Evolutionary conservation across 2,888 invertebrate species (phyloP).

Genomic region (Cantharis flavilabris): DNA sequence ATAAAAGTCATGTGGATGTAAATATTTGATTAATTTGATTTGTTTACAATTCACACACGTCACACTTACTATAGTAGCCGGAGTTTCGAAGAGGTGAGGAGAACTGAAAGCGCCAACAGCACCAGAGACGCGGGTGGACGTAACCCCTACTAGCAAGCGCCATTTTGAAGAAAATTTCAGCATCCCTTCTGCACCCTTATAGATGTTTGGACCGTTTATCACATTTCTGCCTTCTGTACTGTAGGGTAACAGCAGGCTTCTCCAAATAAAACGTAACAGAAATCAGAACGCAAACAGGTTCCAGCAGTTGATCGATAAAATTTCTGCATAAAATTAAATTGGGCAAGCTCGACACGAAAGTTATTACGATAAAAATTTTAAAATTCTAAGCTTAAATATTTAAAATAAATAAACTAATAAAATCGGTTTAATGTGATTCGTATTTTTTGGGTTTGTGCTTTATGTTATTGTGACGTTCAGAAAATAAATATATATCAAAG

Average conservation of each 20-base stretch:
- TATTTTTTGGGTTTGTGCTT: neutral
- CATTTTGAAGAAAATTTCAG: slow-evolving; percentile 47
- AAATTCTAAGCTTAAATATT: neutral
- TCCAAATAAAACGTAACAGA: neutral
- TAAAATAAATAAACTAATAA: neutral
- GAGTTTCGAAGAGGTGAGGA: slow-evolving; percentile 33
- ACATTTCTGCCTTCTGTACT: slow-evolving; percentile 6
- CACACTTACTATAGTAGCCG: slow-evolving; percentile 29
- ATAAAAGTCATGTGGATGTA: neutral
- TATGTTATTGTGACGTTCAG: neutral
- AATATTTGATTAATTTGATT: slow-evolving; percentile 3
- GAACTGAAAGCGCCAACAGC: slow-evolving; percentile 34
- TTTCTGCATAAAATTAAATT: neutral
- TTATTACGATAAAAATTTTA: neutral
- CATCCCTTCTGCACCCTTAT: slow-evolving; percentile 40
- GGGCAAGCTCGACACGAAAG: neutral
- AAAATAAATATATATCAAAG: neutral
- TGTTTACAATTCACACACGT: slow-evolving; percentile 31
- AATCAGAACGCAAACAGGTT: neutral
- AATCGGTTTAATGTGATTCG: neutral
- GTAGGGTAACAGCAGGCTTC: slow-evolving; percentile 1
- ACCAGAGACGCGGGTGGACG: slow-evolving; percentile 35
- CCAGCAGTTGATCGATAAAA: neutral
- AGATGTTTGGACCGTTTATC: slow-evolving; percentile 33
- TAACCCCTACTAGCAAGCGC: slow-evolving; percentile 40